Evolutionary conservation across 2,888 invertebrate genomes (phyloP).

Genomic region (Beris chalybata): DNA sequence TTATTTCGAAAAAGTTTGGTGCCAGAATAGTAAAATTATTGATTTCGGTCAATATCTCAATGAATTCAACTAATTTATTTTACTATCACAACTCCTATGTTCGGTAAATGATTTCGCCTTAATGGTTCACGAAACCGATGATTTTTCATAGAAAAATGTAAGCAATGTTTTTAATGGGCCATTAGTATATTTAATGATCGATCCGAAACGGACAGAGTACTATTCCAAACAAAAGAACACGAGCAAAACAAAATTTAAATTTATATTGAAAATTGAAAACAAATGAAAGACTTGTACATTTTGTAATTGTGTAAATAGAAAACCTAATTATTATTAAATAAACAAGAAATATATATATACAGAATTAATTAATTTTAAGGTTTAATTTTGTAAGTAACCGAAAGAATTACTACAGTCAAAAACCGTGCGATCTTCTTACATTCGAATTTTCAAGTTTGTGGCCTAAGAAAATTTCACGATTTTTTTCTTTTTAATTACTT

Average conservation of each 20-base stretch:
- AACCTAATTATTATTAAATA: not conserved
- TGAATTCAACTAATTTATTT: no score
- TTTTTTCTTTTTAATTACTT: not conserved
- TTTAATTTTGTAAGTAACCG: slow-evolving; percentile 16
- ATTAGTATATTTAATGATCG: not conserved
- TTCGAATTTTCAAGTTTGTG: not conserved
- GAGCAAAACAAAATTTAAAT: slow-evolving; percentile 4
- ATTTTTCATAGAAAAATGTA: no score
- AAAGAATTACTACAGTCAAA: not conserved
- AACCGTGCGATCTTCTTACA: not conserved
- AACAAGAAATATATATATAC: not conserved
- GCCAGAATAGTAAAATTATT: no score
- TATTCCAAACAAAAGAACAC: slow-evolving; percentile 1
- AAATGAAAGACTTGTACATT: slow-evolving; percentile 30
- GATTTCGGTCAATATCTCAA: no score
- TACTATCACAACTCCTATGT: no score
- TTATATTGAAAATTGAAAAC: slow-evolving; percentile 5
- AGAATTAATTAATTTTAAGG: slow-evolving; percentile 19
- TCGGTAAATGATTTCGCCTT: no score
- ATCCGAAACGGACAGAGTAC: not conserved
- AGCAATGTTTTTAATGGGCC: no score
- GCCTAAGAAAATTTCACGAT: not conserved
- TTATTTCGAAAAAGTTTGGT: no score
- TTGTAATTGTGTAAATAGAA: slow-evolving; percentile 31
- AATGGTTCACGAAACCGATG: no score